These are phyloP conservation scores for Falco punctatus DNA, from an alignment of 2,113 vertebrate genomes.

Conservation along the genomic window DNA sequence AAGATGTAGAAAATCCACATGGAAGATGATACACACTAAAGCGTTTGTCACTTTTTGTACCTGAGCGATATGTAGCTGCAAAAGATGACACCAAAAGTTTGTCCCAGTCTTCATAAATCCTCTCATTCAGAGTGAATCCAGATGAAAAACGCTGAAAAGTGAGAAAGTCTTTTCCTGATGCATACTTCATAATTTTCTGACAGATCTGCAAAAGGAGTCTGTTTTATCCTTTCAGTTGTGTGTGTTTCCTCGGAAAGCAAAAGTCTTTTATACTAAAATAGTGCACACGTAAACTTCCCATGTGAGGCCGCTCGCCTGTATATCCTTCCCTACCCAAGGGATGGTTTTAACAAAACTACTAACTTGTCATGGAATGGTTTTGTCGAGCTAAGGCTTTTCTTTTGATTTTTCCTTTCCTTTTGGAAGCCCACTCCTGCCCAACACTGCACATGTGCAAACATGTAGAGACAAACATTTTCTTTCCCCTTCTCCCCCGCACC, in stretches of 20 bases:
- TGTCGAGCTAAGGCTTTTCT: neutral
- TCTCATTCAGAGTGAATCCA: neutral
- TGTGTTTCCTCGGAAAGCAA: neutral
- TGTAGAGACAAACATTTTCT: constrained; percentile 44
- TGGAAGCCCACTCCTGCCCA: neutral
- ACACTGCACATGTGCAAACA: constrained; percentile 8
- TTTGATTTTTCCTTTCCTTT: neutral
- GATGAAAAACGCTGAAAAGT: neutral
- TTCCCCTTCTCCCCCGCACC: neutral
- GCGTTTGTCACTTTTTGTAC: neutral
- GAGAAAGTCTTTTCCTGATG: neutral
- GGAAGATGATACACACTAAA: neutral
- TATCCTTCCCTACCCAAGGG: neutral
- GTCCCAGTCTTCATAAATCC: neutral
- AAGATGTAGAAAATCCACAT: neutral
- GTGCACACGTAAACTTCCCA: neutral
- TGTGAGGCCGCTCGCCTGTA: neutral
- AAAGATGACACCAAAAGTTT: neutral
- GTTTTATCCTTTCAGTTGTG: neutral
- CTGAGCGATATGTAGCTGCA: neutral
- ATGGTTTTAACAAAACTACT: neutral
- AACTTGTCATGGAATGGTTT: neutral
- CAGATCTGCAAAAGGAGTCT: neutral
- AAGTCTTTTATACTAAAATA: neutral
- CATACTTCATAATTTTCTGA: neutral